These are phyloP conservation scores for Centroberyx gerrardi DNA, from an alignment of 2,797 vertebrate genomes.

Conservation along the genomic window DNA sequence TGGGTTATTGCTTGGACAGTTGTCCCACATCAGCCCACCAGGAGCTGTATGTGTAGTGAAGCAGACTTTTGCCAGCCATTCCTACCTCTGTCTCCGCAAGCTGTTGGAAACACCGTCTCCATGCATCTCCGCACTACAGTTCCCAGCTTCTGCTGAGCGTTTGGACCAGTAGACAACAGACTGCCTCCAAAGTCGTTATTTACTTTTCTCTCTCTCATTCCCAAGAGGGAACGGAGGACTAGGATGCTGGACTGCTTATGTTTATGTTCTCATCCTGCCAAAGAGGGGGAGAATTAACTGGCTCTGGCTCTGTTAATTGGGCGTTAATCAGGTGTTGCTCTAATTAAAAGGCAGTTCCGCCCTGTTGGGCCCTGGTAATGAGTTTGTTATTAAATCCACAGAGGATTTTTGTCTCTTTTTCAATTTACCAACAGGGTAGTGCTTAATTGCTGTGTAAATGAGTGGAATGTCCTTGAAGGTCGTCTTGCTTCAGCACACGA, in stretches of 20 bases:
- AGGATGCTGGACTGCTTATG: slow-evolving; percentile 71
- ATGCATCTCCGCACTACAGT: slow-evolving; percentile 4
- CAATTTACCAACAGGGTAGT: slow-evolving; percentile 84
- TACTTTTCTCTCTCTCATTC: slow-evolving; percentile 66
- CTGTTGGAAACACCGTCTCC: slow-evolving; percentile 32
- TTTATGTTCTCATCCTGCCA: slow-evolving; percentile 81
- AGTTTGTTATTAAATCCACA: slow-evolving; percentile 88
- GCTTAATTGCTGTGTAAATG: slow-evolving; percentile 86
- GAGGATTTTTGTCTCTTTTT: slow-evolving; percentile 85
- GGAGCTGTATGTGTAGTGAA: slow-evolving; percentile 42
- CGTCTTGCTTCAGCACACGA: slow-evolving; percentile 64
- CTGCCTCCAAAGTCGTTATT: slow-evolving; percentile 70
- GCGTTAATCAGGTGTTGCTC: slow-evolving; percentile 88
- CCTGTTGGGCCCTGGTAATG: slow-evolving; percentile 87
- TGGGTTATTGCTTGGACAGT: slow-evolving; percentile 27
- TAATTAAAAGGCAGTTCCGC: slow-evolving; percentile 89
- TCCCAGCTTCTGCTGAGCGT: slow-evolving; percentile 42
- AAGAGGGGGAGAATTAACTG: slow-evolving; percentile 82
- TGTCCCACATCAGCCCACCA: slow-evolving; percentile 35
- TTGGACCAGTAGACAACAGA: slow-evolving; percentile 65
- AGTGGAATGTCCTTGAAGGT: slow-evolving; percentile 85
- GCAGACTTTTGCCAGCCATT: slow-evolving; percentile 40
- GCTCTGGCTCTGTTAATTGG: slow-evolving; percentile 85
- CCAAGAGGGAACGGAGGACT: slow-evolving; percentile 62
- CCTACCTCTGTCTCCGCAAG: slow-evolving; percentile 38